A percentile compares a stretch with the other conserved stretches of the same genome.
These are phyloP conservation scores for Sycon ciliatum DNA, from an alignment of 37 sponge, comb jelly and placozoan species.

Conservation along the genomic window DNA sequence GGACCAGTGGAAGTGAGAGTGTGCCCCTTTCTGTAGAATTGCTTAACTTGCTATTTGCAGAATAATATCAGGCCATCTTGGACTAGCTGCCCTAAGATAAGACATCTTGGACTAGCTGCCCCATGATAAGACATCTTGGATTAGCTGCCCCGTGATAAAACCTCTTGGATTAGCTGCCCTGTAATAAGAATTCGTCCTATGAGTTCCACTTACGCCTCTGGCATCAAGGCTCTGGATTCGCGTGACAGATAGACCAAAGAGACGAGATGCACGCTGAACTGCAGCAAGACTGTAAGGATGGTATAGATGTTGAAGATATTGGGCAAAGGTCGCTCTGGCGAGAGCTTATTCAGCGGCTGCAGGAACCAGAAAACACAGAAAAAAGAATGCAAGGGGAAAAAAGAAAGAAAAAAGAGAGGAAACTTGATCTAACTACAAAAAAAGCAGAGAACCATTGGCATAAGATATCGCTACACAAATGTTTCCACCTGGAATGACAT, in stretches of 20 bases:
- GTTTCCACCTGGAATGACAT: too few species aligned
- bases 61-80: too few species aligned
- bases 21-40: too few species aligned
- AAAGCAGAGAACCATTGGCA: too few species aligned
- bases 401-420: neutral
- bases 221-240: conserved; percentile 40
- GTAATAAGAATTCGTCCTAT: neutral
- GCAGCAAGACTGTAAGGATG: conserved; percentile 66
- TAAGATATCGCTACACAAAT: too few species aligned
- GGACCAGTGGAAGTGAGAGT: too few species aligned
- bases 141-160: neutral
- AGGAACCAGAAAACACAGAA: neutral
- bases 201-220: neutral
- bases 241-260: conserved; percentile 61
- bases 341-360: conserved; percentile 70
- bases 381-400: neutral
- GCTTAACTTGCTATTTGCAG: too few species aligned
- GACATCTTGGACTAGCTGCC: too few species aligned
- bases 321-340: conserved; percentile 77
- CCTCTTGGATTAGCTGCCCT: neutral
- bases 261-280: conserved; percentile 76
- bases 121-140: conserved; percentile 2
- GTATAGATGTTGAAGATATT: conserved; percentile 96
- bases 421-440: too few species aligned
- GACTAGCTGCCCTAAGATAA: neutral